Evolutionary conservation across 2,797 vertebrate species (phyloP).

Genomic region (Erethizon dorsatum): DNA sequence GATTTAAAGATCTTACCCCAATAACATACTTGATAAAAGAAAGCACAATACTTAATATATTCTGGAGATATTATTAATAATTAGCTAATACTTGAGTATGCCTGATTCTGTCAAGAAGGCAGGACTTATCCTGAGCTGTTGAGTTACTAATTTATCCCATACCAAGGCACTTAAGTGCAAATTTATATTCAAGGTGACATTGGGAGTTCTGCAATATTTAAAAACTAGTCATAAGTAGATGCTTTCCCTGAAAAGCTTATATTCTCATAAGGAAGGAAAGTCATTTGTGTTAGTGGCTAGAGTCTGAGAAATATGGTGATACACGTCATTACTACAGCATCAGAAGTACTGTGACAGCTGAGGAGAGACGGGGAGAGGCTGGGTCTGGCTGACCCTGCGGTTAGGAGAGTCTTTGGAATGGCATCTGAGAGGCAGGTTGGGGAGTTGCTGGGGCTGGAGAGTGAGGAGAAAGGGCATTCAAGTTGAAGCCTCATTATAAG

Average conservation of each 20-base stretch:
- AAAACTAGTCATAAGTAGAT: slow-evolving; percentile 24
- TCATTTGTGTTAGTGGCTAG: background rate
- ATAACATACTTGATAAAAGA: background rate
- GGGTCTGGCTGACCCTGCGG: background rate
- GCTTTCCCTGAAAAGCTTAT: background rate
- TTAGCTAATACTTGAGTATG: slow-evolving; percentile 13
- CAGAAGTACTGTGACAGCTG: background rate
- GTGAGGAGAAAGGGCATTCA: background rate
- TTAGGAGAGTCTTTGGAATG: background rate
- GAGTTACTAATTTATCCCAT: slow-evolving; percentile 18
- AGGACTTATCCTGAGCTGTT: background rate
- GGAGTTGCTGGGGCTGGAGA: background rate
- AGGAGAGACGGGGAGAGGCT: background rate
- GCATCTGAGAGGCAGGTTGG: background rate
- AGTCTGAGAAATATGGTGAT: slow-evolving; percentile 1
- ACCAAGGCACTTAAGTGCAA: background rate
- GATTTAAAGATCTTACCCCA: background rate
- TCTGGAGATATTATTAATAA: slow-evolving; percentile 1
- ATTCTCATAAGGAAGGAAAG: slow-evolving; percentile 4
- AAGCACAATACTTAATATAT: background rate
- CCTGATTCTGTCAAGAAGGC: background rate
- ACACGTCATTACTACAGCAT: background rate
- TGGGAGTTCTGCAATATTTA: background rate
- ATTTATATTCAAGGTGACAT: background rate
- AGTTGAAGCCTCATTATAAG: background rate